Percentiles rank a stretch among this genome's conserved stretches.
These are phyloP conservation scores for Coregonus ussuriensis DNA, from an alignment of 2,797 vertebrate genomes.

Conservation along the genomic window DNA sequence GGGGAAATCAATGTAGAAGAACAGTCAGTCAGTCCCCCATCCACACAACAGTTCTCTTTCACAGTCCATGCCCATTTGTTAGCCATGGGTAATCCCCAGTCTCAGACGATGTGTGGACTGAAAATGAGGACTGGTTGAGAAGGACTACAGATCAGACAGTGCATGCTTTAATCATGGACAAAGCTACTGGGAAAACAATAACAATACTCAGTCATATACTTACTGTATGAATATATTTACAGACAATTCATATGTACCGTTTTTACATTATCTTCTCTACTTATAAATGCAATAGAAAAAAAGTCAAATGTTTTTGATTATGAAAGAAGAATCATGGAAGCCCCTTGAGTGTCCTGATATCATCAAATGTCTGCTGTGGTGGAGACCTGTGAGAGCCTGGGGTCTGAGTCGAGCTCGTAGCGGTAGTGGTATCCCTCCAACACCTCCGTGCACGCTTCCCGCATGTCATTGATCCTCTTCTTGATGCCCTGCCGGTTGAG, in stretches of 20 bases:
- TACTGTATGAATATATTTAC: constrained; percentile 60
- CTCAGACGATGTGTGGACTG: constrained; percentile 3
- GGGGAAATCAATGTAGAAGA: not conserved
- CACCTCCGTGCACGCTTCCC: constrained; percentile 78
- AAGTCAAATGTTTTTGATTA: constrained; percentile 16
- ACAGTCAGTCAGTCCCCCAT: not conserved
- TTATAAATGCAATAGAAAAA: constrained; percentile 54
- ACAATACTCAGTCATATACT: constrained; percentile 13
- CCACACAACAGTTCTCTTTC: constrained; percentile 8
- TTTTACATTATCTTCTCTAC: constrained; percentile 51
- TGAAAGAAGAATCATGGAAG: constrained; percentile 18
- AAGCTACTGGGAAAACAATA: constrained; percentile 25
- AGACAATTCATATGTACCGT: constrained; percentile 54
- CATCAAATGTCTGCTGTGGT: constrained; percentile 69
- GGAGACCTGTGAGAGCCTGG: constrained; percentile 73
- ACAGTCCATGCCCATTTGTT: constrained; percentile 25
- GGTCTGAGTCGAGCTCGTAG: constrained; percentile 78
- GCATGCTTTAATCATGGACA: constrained; percentile 58
- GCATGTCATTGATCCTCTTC: constrained; percentile 73
- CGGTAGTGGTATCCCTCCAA: constrained; percentile 82
- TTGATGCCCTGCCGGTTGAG: constrained; percentile 84
- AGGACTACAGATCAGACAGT: not conserved
- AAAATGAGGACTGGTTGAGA: not conserved
- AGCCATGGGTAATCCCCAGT: constrained; percentile 15
- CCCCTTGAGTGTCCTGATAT: not conserved